Evolutionary conservation across 2,113 vertebrate species (phyloP).

Genomic region (Chlorodrepanis virens): DNA sequence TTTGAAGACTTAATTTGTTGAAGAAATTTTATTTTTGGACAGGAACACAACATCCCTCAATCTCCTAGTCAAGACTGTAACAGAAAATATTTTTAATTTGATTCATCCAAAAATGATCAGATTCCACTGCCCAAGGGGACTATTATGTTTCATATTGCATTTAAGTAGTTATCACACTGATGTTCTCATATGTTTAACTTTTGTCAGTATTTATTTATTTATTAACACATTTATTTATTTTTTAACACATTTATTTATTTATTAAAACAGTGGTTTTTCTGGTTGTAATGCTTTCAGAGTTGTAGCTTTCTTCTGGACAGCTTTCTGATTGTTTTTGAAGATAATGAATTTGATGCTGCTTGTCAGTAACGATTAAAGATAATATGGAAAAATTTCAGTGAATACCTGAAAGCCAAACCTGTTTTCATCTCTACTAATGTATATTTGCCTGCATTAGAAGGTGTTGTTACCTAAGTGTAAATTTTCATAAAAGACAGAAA

Average conservation of each 20-base stretch:
- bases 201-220: not conserved
- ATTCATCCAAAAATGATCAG: not conserved
- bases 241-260: not conserved
- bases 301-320: not conserved
- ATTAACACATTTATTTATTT: not conserved
- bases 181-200: not conserved
- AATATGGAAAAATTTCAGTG: not conserved
- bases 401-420: not conserved
- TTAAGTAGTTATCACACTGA: not conserved
- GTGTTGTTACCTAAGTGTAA: not conserved
- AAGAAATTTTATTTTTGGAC: not conserved
- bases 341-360: not conserved
- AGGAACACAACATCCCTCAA: accelerated
- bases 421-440: not conserved
- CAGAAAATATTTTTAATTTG: not conserved
- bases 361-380: not conserved
- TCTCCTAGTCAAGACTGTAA: not conserved
- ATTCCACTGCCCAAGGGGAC: not conserved
- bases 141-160: not conserved
- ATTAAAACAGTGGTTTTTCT: not conserved
- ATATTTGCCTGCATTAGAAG: not conserved
- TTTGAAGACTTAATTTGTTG: not conserved
- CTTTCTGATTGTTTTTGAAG: not conserved
- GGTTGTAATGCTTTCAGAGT: not conserved
- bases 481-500: not conserved